Percentiles rank a stretch among this genome's conserved stretches.
Conservation (phyloP, 2,113 vertebrate species). For the Bostrychus sinensis region DNA sequence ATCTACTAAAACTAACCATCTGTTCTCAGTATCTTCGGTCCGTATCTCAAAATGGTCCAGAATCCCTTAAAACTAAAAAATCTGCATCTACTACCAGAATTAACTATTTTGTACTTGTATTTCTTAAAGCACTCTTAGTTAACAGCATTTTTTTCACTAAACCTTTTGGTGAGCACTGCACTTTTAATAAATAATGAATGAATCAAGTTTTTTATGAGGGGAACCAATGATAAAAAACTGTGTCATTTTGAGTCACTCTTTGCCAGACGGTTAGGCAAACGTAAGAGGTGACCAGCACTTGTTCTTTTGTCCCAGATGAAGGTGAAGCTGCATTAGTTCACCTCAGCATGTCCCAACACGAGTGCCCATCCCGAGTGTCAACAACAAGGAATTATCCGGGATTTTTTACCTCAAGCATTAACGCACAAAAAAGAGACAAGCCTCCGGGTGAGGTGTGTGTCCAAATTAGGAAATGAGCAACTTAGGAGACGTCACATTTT, state of each 20-base stretch:
- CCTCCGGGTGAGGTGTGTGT: conserved; percentile 11
- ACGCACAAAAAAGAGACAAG: conserved; percentile 16
- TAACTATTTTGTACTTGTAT: too few species aligned
- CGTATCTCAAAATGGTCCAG: too few species aligned
- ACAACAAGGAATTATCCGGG: conserved; percentile 66
- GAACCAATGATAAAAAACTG: conserved; percentile 15
- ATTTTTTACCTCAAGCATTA: conserved; percentile 54
- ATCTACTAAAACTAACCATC: too few species aligned
- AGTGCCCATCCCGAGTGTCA: conserved; percentile 57
- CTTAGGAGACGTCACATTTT: conserved; percentile 27
- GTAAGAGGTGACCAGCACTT: conserved; percentile 19
- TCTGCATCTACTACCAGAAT: too few species aligned
- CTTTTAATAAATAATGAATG: neutral
- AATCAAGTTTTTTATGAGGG: neutral
- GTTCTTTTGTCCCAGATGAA: conserved; percentile 56
- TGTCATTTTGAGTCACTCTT: conserved; percentile 38
- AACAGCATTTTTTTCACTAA: too few species aligned
- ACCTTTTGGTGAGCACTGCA: too few species aligned
- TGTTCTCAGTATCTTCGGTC: too few species aligned
- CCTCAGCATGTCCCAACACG: conserved; percentile 69
- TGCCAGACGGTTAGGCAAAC: conserved; percentile 27
- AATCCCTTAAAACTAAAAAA: too few species aligned
- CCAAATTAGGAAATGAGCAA: conserved; percentile 35
- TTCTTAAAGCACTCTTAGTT: too few species aligned
- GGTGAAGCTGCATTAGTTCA: conserved; percentile 55